Evolutionary conservation across 1,140 invertebrate genomes (phyloP), one percentile per base, ranked within the genome.

Genomic region (Rhizoglyphus robini): DNA sequence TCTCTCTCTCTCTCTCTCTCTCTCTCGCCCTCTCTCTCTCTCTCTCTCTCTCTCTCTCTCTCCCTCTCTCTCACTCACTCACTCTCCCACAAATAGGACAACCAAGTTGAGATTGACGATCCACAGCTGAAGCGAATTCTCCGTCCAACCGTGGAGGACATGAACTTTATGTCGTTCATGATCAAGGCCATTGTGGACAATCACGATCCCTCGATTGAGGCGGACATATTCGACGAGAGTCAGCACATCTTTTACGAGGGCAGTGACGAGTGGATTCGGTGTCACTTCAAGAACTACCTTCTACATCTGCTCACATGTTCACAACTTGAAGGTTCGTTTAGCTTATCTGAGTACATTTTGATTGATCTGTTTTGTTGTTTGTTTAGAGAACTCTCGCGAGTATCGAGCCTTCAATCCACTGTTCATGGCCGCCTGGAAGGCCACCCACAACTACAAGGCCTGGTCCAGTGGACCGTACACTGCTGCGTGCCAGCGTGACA

Each of bases 211-310:
- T 87, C 90, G 23, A 81, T 84, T 65, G 90, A 96, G 78, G 76
- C 84, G 54, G 86, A 91, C 63, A 75, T 99, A 31, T 83, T 87
- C 69, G 82, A 86, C 54, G 84, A 88, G 8, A 32, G 29, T 67
- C 29, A 46, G 30, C 27, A 54, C 27, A 31, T 48, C 11, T 31
- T 48, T 34, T 91, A 87, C 86, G 88, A 92, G 78, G 91, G 91
- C 20, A 88, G 88, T 30, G 90, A 95, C 73, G 87, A 93, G 70
- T 98, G 95, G 96, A 86, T 98, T 46, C 79, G 95, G 69, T 84
- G 90, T 41, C 94, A 98, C 75, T 97, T 98, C 76, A 84, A 86
- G 69, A 83, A 87, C 54, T 99, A 98, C 75, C 80, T 96, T 46
- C 79, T 95, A 65, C 89, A 88, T 69, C 77, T 98, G 34, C 73